phyloP scores from a whole-genome alignment of 2,888 invertebrate species.

The Oscheius myriophilus region DNA sequence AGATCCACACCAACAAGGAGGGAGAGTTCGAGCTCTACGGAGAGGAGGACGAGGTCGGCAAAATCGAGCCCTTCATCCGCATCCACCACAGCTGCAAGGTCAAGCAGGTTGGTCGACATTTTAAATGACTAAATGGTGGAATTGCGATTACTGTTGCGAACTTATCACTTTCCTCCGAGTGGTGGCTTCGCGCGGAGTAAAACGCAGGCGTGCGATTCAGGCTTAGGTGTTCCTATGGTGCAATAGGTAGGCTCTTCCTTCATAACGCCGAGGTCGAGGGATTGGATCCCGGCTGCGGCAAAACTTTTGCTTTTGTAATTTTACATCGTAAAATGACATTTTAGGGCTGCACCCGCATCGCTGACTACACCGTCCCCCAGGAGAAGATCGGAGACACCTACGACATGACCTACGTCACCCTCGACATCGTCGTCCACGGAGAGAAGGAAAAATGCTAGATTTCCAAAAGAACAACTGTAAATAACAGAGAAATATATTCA shows the following conservation, averaged over 20 bases:
- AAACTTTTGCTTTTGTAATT: background rate
- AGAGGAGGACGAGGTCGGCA: constrained; percentile 58
- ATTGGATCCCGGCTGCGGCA: too few relatives aligned
- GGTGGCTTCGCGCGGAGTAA: too few relatives aligned
- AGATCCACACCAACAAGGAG: constrained; percentile 55
- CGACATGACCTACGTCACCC: constrained; percentile 58
- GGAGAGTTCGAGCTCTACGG: constrained; percentile 58
- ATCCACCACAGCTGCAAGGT: constrained; percentile 58
- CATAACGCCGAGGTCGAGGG: too few relatives aligned
- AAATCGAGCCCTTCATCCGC: constrained; percentile 58
- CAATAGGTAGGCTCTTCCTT: too few relatives aligned
- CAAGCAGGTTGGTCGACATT: constrained; percentile 3
- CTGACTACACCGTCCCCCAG: constrained; percentile 49
- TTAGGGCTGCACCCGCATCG: constrained; percentile 50
- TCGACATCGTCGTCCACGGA: constrained; percentile 58
- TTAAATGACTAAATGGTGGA: too few relatives aligned
- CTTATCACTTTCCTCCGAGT: too few relatives aligned
- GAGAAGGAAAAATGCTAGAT: constrained; percentile 58
- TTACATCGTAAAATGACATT: background rate
- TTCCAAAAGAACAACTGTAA: background rate
- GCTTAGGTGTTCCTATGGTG: too few relatives aligned
- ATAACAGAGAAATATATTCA: background rate
- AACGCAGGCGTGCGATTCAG: too few relatives aligned
- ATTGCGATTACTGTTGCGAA: too few relatives aligned
- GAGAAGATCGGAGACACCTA: constrained; percentile 55